A percentile compares a stretch with the other conserved stretches of the same genome.
These are phyloP conservation scores for Psittacus erithacus DNA, from an alignment of 2,113 vertebrate genomes.

Conservation along the genomic window DNA sequence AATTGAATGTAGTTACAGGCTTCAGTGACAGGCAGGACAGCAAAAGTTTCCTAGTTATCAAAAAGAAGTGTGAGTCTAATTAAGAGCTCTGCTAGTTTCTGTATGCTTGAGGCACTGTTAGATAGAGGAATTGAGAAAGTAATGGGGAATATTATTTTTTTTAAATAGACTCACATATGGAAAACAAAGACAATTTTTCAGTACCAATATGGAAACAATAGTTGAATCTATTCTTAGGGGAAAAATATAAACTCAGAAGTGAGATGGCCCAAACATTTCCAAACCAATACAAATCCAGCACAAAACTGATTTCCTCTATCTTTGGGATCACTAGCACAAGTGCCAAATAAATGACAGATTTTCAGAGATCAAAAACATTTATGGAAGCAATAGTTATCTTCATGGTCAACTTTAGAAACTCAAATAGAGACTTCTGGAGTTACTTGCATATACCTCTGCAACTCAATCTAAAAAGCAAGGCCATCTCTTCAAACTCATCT, in stretches of 20 bases:
- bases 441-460: not conserved
- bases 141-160: not conserved
- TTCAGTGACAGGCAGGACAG: constrained; percentile 9
- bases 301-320: not conserved
- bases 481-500: not conserved
- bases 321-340: not conserved
- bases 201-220: not conserved
- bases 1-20: not conserved
- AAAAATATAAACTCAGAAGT: not conserved
- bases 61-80: constrained; percentile 22
- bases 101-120: not conserved
- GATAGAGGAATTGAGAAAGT: not conserved
- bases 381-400: not conserved
- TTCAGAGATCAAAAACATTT: not conserved
- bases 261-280: not conserved
- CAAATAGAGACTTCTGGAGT: not conserved
- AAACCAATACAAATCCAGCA: not conserved
- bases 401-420: not conserved
- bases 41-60: not conserved
- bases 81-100: not conserved
- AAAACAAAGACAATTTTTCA: not conserved
- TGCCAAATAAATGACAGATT: not conserved
- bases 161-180: not conserved
- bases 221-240: not conserved
- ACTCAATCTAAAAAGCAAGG: not conserved